A percentile compares a stretch with the other conserved stretches of the same genome.
These are phyloP conservation scores for Sisyra terminalis DNA, from an alignment of 2,888 invertebrate species.

Conservation along the genomic window DNA sequence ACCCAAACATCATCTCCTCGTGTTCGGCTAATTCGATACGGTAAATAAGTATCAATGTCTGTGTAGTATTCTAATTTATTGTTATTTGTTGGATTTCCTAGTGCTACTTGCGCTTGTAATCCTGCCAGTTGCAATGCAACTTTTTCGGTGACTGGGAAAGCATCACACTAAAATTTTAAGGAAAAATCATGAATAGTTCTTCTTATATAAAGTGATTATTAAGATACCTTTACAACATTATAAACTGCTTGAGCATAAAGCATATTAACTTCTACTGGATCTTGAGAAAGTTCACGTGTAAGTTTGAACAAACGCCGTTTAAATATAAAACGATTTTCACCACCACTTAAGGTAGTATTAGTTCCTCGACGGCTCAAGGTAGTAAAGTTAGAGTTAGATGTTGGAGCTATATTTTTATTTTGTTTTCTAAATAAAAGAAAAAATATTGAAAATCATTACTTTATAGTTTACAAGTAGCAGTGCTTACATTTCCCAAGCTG, in stretches of 20 bases:
- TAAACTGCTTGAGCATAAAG: conserved; percentile 91
- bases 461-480: conserved; percentile 3
- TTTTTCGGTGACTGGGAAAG: conserved; percentile 88
- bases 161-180: conserved; percentile 56
- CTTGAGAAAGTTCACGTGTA: conserved; percentile 79
- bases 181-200: neutral
- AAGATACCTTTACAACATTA: conserved; percentile 73
- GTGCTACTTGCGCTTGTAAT: conserved; percentile 84
- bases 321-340: conserved; percentile 84
- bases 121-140: conserved; percentile 88
- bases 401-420: conserved; percentile 34
- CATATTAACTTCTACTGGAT: conserved; percentile 87
- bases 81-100: conserved; percentile 67
- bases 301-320: conserved; percentile 79
- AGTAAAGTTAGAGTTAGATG: conserved; percentile 31
- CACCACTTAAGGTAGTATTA: conserved; percentile 59
- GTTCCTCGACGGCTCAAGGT: conserved; percentile 37
- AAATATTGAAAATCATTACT: conserved; percentile 14
- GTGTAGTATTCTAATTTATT: conserved; percentile 73
- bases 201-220: conserved; percentile 5
- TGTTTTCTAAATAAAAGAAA: conserved; percentile 29
- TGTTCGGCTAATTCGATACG: conserved; percentile 62
- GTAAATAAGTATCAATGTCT: conserved; percentile 80
- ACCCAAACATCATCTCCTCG: conserved; percentile 74
- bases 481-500: conserved; percentile 79